Percentiles rank a stretch among this genome's conserved stretches.
These are phyloP conservation scores for Rotaria macrura DNA, from an alignment of 2,888 invertebrate species.

Conservation along the genomic window DNA sequence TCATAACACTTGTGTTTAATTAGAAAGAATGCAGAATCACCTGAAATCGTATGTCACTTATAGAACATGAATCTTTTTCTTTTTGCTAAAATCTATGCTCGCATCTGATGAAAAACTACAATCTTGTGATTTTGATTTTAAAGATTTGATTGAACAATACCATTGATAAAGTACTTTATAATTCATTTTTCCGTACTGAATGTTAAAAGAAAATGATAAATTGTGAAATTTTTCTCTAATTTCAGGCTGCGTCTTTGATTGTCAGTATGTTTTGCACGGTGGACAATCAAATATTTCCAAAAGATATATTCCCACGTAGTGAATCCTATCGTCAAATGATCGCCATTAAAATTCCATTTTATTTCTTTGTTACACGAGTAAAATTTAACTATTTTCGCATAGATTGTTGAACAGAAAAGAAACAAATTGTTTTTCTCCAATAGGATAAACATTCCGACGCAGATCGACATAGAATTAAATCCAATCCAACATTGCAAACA, in stretches of 20 bases:
- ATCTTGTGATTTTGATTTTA: too few relatives aligned
- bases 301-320: constrained; percentile 56
- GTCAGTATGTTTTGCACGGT: constrained; percentile 62
- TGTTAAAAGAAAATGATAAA: too few relatives aligned
- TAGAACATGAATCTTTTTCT: neutral
- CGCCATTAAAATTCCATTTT: constrained; percentile 55
- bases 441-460: neutral
- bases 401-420: too few relatives aligned
- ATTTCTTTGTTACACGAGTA: constrained; percentile 52
- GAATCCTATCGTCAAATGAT: constrained; percentile 50
- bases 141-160: too few relatives aligned
- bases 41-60: neutral
- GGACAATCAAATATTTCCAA: constrained; percentile 62
- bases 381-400: constrained; percentile 20
- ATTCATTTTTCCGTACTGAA: too few relatives aligned
- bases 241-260: constrained; percentile 49
- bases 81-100: constrained; percentile 37
- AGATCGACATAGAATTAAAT: neutral
- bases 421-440: neutral
- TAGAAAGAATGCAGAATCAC: neutral
- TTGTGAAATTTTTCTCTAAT: neutral
- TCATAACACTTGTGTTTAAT: too few relatives aligned
- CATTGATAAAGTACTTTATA: too few relatives aligned
- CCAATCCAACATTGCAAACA: neutral
- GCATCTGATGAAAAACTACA: neutral